Base-by-base conservation (phyloP, 2,888 invertebrate species). In the Vesta saturnalis region DNA sequence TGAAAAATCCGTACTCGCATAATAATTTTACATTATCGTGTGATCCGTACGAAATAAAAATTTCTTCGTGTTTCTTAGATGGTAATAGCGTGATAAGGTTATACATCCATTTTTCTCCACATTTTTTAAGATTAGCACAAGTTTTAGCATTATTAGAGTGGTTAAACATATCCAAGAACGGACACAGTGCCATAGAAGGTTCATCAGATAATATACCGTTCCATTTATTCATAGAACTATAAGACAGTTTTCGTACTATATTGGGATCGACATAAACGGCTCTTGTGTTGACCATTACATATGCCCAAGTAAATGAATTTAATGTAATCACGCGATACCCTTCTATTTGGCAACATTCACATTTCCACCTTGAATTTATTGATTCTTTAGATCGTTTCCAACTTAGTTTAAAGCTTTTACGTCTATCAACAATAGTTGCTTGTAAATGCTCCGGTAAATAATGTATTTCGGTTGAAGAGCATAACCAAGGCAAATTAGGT, bases 141-240 rank as follows among this genome's bases (percentile, higher is more conserved):
- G 92, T 91, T 70, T 85, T 84, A 1, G 89, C 89, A 63, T 83
- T 79, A 69, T 88, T 86, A 63, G 91, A 90, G 80, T 97, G 97
- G 85, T 97, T 97, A 71, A 97, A 92, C 85, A 97, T 89, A 83
- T 97, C 97, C 68, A 97, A 85, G 81, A 92, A 94, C 0, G 97
- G 97, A 70, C 94, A 95, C 57, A 97, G 83, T 3, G 95, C 95
- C 83, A 91, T 87, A 72, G 87, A 87, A 21, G 89, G 88, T 73
- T 87, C 86, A 81, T 90, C 91, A 72, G 82, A 84, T 67, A 91
- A 82, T 23, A 87, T 70, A 1, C 72, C 35, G 49, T 76, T 74
- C 47, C 82, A 80, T 14, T 30, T 55, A 23, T 58, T 56, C 43
- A 70, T 67, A 16, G 68, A 47, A 57, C 85, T 78, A 1, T 4